Percentiles rank a stretch among this genome's conserved stretches.
Evolutionary conservation across 1,140 invertebrate genomes (phyloP).

Genomic region (Conus betulinus): DNA sequence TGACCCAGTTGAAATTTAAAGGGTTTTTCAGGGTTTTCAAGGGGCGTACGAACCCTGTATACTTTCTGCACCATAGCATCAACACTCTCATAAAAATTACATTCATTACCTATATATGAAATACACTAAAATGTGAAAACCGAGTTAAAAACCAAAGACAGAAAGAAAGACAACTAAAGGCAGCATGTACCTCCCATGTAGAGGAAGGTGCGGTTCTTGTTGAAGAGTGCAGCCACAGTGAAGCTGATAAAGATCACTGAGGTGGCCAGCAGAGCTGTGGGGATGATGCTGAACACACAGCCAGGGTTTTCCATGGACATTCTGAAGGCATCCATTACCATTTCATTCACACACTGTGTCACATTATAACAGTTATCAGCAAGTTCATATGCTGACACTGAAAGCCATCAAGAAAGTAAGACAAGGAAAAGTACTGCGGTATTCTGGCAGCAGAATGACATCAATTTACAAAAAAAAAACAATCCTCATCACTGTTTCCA

Average conservation of each 20-base stretch:
- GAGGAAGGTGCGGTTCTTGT: slow-evolving; percentile 87
- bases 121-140: too few species aligned
- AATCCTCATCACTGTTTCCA: too few species aligned
- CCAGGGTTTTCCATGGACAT: neutral
- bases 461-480: too few species aligned
- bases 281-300: slow-evolving; percentile 82
- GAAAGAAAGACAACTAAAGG: neutral
- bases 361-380: too few species aligned
- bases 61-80: too few species aligned
- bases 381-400: neutral
- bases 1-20: too few species aligned
- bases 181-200: slow-evolving; percentile 85
- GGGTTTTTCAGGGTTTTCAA: too few species aligned
- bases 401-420: neutral
- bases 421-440: too few species aligned
- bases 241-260: slow-evolving; percentile 93
- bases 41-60: too few species aligned
- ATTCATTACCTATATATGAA: too few species aligned
- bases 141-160: neutral
- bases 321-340: neutral
- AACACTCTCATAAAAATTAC: too few species aligned
- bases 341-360: neutral
- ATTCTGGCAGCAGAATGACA: too few species aligned
- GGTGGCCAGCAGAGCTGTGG: slow-evolving; percentile 91
- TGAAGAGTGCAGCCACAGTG: slow-evolving; percentile 89